These are phyloP conservation scores for Puma concolor DNA, from an alignment of 2,113 vertebrate species.

Conservation along the genomic window DNA sequence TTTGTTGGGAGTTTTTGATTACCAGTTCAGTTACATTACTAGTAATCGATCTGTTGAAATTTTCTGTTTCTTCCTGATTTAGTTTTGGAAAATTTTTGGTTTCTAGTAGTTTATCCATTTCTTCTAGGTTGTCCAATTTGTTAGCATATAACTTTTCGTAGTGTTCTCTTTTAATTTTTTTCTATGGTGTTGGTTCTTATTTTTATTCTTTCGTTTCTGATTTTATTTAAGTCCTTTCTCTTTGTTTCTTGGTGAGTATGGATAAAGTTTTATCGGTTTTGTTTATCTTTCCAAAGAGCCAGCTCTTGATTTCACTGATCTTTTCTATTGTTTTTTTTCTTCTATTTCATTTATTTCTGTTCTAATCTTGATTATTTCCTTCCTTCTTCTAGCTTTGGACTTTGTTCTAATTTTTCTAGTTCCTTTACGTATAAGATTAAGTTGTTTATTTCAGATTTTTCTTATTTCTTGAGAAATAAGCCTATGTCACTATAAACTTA, in stretches of 20 bases:
- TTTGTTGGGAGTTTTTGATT: not conserved
- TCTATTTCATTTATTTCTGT: not conserved
- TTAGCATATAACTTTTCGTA: too few relatives aligned
- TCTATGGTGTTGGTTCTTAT: too few relatives aligned
- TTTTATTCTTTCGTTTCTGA: too few relatives aligned
- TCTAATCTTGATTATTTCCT: not conserved
- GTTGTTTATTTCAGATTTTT: not conserved
- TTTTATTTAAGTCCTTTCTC: too few relatives aligned
- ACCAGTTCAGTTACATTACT: not conserved
- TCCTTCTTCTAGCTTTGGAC: not conserved
- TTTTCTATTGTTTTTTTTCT: not conserved
- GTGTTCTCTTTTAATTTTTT: too few relatives aligned
- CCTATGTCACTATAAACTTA: not conserved
- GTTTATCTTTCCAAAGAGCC: too few relatives aligned
- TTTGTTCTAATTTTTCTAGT: not conserved
- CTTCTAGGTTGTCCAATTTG: too few relatives aligned
- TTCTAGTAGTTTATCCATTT: not conserved
- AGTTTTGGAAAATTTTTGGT: not conserved
- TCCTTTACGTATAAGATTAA: not conserved
- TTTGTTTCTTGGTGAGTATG: too few relatives aligned
- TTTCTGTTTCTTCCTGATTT: not conserved
- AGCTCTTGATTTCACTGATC: too few relatives aligned
- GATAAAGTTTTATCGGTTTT: too few relatives aligned
- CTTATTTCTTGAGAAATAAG: not conserved
- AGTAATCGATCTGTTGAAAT: not conserved